Evolutionary conservation across 2,888 invertebrate genomes (phyloP).

Genomic region (Leucophenga montana): DNA sequence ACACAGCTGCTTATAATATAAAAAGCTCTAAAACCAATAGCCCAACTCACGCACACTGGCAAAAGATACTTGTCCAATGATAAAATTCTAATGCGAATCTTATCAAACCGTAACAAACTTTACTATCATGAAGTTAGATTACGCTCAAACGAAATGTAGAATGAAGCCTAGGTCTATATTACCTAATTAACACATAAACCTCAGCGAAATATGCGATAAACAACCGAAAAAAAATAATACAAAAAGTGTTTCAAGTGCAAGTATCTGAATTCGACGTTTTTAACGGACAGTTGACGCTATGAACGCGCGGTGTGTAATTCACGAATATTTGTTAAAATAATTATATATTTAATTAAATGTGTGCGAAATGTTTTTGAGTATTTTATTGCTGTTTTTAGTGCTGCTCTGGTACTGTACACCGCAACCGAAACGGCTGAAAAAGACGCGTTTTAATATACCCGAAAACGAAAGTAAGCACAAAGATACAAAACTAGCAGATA

Average conservation of each 20-base stretch:
- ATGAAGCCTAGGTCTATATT: background rate
- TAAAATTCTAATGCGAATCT: background rate
- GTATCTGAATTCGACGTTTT: background rate
- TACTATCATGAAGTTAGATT: slow-evolving; percentile 14
- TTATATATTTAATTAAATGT: slow-evolving; percentile 2
- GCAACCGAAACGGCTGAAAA: slow-evolving; percentile 39
- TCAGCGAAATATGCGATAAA: background rate
- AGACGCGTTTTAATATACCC: slow-evolving; percentile 27
- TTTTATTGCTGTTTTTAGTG: slow-evolving; percentile 50
- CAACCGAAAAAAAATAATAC: background rate
- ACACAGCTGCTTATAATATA: too few relatives aligned
- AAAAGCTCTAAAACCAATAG: too few relatives aligned
- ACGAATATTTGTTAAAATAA: background rate
- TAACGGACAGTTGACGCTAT: background rate
- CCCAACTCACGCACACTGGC: background rate
- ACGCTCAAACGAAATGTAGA: background rate
- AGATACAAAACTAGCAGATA: background rate
- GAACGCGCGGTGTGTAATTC: background rate
- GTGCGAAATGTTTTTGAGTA: slow-evolving; percentile 51
- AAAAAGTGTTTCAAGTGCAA: background rate
- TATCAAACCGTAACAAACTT: slow-evolving; percentile 18
- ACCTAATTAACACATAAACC: background rate
- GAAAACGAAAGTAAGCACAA: slow-evolving; percentile 20
- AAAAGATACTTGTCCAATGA: too few relatives aligned
- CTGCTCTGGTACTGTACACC: slow-evolving; percentile 45